These are phyloP conservation scores for Oceanodroma tethys DNA, from an alignment of 2,113 vertebrate genomes.

Conservation along the genomic window DNA sequence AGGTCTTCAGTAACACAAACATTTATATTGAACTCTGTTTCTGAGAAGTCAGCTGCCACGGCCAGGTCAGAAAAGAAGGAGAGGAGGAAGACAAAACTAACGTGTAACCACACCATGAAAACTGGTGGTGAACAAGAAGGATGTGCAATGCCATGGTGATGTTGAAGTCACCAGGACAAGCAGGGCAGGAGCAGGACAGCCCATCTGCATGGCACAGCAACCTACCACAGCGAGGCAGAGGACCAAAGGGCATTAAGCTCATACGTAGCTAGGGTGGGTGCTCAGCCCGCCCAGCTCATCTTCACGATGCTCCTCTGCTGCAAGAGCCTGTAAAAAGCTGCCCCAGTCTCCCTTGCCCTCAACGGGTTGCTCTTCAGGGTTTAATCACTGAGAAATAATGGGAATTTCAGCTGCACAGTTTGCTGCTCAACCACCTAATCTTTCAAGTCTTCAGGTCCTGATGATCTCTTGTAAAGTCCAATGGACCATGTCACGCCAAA, in stretches of 20 bases:
- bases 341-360: background rate
- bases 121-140: accelerated
- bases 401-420: background rate
- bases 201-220: background rate
- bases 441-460: background rate
- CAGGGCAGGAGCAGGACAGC: background rate
- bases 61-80: background rate
- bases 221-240: background rate
- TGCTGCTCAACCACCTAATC: background rate
- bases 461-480: background rate
- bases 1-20: background rate
- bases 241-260: background rate
- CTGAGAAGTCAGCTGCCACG: background rate
- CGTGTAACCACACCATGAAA: background rate
- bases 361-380: background rate
- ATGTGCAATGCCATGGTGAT: accelerated
- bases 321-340: background rate
- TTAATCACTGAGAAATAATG: background rate
- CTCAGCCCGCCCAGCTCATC: background rate
- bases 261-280: accelerated
- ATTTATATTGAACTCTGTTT: background rate
- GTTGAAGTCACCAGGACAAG: background rate
- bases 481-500: background rate
- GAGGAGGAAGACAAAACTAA: background rate
- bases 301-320: background rate